phyloP scores from a whole-genome alignment of 2,888 invertebrate genomes.

The Girardia tigrina region DNA sequence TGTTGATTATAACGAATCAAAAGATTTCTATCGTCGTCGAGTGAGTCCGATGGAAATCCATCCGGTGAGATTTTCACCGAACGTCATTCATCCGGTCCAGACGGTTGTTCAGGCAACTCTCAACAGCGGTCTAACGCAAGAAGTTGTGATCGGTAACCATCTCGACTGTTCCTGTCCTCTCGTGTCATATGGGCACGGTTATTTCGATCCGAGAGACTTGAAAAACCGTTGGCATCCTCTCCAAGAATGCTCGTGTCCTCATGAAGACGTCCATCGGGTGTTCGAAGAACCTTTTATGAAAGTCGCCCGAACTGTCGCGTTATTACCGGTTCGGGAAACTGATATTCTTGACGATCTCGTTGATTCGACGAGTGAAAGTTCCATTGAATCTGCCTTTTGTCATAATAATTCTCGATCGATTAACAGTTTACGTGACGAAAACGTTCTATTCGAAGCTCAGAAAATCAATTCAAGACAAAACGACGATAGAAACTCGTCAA shows the following conservation, averaged over 20 bases:
- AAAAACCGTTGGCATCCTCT: conserved; percentile 28
- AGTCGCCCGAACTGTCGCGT: background rate
- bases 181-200: background rate
- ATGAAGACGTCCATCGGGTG: conserved; percentile 27
- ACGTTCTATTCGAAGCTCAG: background rate
- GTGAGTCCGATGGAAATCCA: conserved; percentile 1
- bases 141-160: conserved; percentile 24
- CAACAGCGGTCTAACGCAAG: conserved; percentile 6
- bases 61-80: conserved; percentile 19
- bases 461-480: background rate
- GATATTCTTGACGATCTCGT: conserved; percentile 33
- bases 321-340: conserved; percentile 25
- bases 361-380: conserved; percentile 28
- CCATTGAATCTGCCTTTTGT: background rate
- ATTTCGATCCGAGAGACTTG: background rate
- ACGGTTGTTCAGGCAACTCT: conserved; percentile 5
- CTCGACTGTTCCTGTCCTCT: conserved; percentile 32
- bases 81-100: background rate
- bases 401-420: background rate
- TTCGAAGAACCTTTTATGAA: conserved; percentile 30
- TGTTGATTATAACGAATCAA: background rate
- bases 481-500: background rate
- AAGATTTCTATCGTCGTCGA: conserved; percentile 10
- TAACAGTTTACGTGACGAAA: conserved; percentile 15
- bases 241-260: conserved; percentile 30